These are phyloP conservation scores for Rhaphigaster nebulosa DNA, from an alignment of 2,888 invertebrate genomes.

Conservation along the genomic window DNA sequence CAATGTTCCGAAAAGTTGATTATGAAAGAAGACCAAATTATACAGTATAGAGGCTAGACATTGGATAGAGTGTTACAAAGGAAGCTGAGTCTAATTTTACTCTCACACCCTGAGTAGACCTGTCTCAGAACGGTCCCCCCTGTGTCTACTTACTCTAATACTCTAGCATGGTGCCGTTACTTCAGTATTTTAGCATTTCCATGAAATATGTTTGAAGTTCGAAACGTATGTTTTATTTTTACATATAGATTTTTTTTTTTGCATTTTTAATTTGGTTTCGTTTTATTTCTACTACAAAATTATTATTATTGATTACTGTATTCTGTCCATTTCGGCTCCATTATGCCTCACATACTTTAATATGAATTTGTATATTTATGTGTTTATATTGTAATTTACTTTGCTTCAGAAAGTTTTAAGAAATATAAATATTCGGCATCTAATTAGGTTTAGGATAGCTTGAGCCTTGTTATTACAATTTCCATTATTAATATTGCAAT, in stretches of 20 bases:
- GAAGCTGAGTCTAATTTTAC: slow-evolving; percentile 43
- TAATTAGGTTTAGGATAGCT: too few relatives aligned
- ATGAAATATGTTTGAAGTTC: neutral
- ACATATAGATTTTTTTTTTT: too few relatives aligned
- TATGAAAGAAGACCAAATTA: neutral
- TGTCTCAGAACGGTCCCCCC: neutral
- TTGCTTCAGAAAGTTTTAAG: too few relatives aligned
- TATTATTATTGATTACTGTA: neutral
- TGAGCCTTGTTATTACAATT: too few relatives aligned
- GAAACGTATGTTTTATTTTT: neutral
- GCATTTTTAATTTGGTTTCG: neutral
- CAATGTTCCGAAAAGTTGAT: neutral
- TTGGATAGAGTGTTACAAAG: slow-evolving; percentile 36
- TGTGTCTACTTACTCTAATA: neutral
- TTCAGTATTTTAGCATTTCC: neutral
- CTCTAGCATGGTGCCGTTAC: neutral
- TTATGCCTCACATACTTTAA: too few relatives aligned
- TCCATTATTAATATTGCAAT: too few relatives aligned
- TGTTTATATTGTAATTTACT: too few relatives aligned
- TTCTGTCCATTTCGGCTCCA: too few relatives aligned
- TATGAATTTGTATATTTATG: too few relatives aligned
- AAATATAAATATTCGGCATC: too few relatives aligned
- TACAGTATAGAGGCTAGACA: neutral
- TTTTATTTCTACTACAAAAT: neutral
- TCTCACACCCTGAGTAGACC: slow-evolving; percentile 20